Evolutionary conservation across 2,888 invertebrate species (phyloP), one percentile per base, ranked within the genome.

Genomic region (Agyllia agylla): DNA sequence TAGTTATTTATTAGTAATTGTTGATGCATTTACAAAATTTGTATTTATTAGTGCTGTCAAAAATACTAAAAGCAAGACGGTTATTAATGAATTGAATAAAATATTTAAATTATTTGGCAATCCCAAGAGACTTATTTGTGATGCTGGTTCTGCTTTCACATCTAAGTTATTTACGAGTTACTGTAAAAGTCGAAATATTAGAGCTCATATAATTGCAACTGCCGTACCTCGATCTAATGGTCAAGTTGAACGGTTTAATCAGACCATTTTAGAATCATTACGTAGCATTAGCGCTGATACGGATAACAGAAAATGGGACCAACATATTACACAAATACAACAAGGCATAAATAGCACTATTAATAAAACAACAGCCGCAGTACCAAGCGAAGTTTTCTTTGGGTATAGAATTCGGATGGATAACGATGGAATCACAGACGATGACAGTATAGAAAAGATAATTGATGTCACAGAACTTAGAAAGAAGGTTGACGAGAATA

Each of bases 141-240:
- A 95, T 70, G 91, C 93, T 9, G 94, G 94, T 13, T 91, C 87
- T 77, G 91, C 93, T 0, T 95, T 94, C 57, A 95, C 94, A 2
- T 94, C 93, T 0, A 91, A 94, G 24, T 9, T 86, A 17, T 94
- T 93, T 86, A 85, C 3, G 9, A 57, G 75, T 1, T 94, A 87
- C 87, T 94, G 93, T 80, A 87, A 81, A 1, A 85, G 87, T 27
- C 82, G 31, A 17, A 86, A 88, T 77, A 91, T 94, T 75, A 85
- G 91, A 49, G 89, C 42, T 4, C 90, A 91, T 35, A 20, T 91
- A 49, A 92, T 90, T n/a, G 92, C 92, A 2, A 92, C 90, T 11
- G 92, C 90, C 6, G 73, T 90, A 35, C 90, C 87, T 4, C 86
- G 90, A 17, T 87, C 87, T 11, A 93, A 93, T 20, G 93, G 95